Evolutionary conservation across 2,888 invertebrate species (phyloP), one percentile per base, ranked within the genome.

Genomic region (Xestia ashworthii): DNA sequence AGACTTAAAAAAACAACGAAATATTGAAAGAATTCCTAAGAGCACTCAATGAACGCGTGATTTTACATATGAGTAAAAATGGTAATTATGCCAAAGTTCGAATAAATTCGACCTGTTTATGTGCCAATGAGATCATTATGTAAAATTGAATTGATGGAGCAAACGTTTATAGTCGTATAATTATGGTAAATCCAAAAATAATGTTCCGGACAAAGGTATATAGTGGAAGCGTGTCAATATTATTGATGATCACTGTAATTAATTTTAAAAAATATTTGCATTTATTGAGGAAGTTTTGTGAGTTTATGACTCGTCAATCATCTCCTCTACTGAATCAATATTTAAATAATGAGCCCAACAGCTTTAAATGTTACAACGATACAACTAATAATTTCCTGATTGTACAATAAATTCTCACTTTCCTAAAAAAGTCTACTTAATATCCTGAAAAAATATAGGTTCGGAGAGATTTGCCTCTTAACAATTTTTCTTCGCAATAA

Each of bases 41-140:
- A 72, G 16, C 86, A 87, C 70, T 72, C 70, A 62, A 32, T 58
- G 38, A 74, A 19, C 64, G 58, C 81, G 79, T 87, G 79, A 76
- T 81, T 55, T 38, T 55, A 68, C 60, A 80, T 86, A 72, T 78
- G 41, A 68, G 44, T 32, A 32, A 62, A 44, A 81, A 87, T 81
- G 80, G 8, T 60, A 80, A 86, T 79, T 73, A 82, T 78, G 64
- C 72, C 72, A 76, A 70, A 72, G 76, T 71, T 83, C 78, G 78
- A 70, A 85, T 82, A 74, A 81, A 48, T 69, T 78, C 12, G 60
- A 76, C 72, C 67, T 44, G 64, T 86, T 78, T 74, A 74, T 82
- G 87, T 88, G 81, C 60, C 81, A 86, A 90, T 87, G 76, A 83
- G 78, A 69, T 78, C 71, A 78, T 72, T 82, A 71, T 78, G 67